Evolutionary conservation across 2,113 vertebrate genomes (phyloP), one percentile per base, ranked within the genome.

Genomic region (Gymnobelideus leadbeateri): DNA sequence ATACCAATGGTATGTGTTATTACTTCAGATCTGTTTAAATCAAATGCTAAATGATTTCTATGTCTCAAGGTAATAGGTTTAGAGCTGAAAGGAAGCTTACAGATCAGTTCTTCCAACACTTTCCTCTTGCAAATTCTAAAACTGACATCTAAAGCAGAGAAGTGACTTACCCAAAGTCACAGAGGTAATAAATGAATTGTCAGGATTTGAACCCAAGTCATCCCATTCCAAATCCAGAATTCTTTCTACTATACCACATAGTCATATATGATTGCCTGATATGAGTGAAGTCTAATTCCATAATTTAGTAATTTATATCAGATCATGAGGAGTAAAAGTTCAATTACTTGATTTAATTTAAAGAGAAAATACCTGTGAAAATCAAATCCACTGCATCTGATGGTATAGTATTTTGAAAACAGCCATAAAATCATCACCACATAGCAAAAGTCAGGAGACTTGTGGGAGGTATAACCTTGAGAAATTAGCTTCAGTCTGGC

Each of bases 1-100:
- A 84, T 37, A 49, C 49, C 90, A 43, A 93, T 4, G 10, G 55
- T 57, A 51, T 23, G 23, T 91, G 4, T 51, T 61, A 10, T 19
- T 92, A 46, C 55, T 26, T n/a, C 89, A 89, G 9, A 21, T 55
- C 16, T 68, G n/a, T 92, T 93, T 96, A 94, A 84, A 95, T 93
- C 51, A 95, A 90, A 95, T 31, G 47, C 11, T 26, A 68, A 46
- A 91, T 84, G 50, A 55, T 43, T 96, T 97, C 89, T 90, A 16
- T n/a, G 46, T 26, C 50, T 46, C 5, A 84, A 43, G 16, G 2
- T 8, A 84, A 84, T 21, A 84, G 68, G n/a, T 43, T 77, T 43
- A 84, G 37, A 43, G 19, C 19, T 84, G 68, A 43, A 84, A 84
- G 68, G 19, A 43, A 84, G 16, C 16, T 84, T 21, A 43, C n/a